Conservation (phyloP, 2,888 invertebrate genomes). For the Epirrhoe alternata region DNA sequence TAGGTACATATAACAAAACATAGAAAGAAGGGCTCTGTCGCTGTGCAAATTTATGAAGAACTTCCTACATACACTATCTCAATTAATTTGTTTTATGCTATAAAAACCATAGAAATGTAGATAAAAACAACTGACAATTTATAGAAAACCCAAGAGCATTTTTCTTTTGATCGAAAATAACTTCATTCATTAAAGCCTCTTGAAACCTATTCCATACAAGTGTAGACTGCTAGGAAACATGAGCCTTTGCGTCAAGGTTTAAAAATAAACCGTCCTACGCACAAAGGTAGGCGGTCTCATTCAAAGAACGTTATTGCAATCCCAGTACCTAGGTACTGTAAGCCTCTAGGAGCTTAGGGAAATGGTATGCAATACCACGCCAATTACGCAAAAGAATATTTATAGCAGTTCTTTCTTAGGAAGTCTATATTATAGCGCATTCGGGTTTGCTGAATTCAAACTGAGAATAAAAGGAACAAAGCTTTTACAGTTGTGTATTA, state of each 20-base stretch:
- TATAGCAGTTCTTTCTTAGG: not conserved
- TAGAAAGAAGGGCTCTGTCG: too few relatives aligned
- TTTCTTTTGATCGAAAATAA: conserved; percentile 1
- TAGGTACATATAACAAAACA: too few relatives aligned
- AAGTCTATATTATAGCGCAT: not conserved
- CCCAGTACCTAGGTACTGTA: not conserved
- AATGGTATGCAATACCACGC: not conserved
- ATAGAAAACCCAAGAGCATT: not conserved
- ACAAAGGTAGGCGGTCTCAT: conserved; percentile 24
- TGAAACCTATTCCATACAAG: conserved; percentile 7
- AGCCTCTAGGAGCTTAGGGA: not conserved
- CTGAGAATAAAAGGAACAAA: not conserved
- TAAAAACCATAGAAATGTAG: too few relatives aligned
- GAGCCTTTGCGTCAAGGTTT: conserved; percentile 20
- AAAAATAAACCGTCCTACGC: conserved; percentile 29
- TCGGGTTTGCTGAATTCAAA: not conserved
- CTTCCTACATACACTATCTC: too few relatives aligned
- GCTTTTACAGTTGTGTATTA: too few relatives aligned
- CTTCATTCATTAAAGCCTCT: conserved; percentile 1
- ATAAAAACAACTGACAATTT: too few relatives aligned
- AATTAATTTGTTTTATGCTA: too few relatives aligned
- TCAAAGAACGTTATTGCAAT: conserved; percentile 22
- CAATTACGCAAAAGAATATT: not conserved
- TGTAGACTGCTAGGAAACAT: conserved; percentile 1
- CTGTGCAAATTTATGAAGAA: too few relatives aligned